Base-by-base conservation (phyloP, 2,113 vertebrate genomes). In the Geococcyx californianus region DNA sequence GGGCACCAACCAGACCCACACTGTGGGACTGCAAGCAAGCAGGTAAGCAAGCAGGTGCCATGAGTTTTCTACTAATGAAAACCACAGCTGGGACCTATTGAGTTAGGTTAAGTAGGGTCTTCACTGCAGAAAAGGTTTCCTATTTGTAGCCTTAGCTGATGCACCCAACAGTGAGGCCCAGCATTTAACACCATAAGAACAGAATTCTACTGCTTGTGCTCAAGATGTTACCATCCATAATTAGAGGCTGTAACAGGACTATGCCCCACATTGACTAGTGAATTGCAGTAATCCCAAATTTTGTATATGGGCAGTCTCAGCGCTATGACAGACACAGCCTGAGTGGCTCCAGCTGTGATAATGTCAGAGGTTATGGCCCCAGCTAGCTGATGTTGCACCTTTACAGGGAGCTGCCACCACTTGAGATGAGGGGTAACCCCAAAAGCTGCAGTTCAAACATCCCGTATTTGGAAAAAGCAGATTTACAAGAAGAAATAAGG, bases 11-110 rank as follows among this genome's bases (percentile, higher is more conserved):
- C 24, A 87, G 14, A 38, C 2, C 6, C 16, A 19, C 23, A 19
- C 10, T 9, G 3, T 67, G 5, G 9, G 1, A 1, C 7, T n/a
- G 2, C 2, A 64, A 67, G 5, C 38, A 78, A 26, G 7, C n/a
- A 58, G 67, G 24, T 83, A 64, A 67, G 5, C 38, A 78, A 26
- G 7, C n/a, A 58, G 67, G 24, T 83, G 33, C 3, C 45, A 29
- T 15, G 2, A 64, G 28, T 88, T 58, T 36, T 44, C 5, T 26
- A 29, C 52, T 76, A 72, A 42, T 62, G 7, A 40, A 18, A 40
- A 16, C 33, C 75, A 73, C 59, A 95, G 63, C 75, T 88, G 55
- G 28, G 15, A 52, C 60, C n/a, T 58, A 38, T 73, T 52, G 26
- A 59, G 23, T n/a, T 59, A 29, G 13, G 2, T 60, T 76, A 33